Percentiles rank a stretch among this genome's conserved stretches.
phyloP scores from a whole-genome alignment of 2,888 invertebrate species.

The Thereva unica region DNA sequence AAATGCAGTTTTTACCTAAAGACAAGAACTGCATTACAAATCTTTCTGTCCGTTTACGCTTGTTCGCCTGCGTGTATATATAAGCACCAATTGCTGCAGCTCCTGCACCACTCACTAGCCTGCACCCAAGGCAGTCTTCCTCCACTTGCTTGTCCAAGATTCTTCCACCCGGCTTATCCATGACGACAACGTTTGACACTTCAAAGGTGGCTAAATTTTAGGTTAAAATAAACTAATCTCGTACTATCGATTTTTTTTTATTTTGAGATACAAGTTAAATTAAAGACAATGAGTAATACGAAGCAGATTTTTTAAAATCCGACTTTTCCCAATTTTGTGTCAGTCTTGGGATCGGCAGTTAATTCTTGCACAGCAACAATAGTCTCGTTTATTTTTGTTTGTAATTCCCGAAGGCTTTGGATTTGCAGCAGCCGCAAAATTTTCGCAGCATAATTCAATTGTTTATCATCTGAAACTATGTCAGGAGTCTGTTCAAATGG shows the following conservation, averaged over 20 bases:
- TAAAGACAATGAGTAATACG: neutral
- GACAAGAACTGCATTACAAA: conserved; percentile 48
- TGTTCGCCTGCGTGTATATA: conserved; percentile 62
- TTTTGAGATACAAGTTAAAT: conserved; percentile 12
- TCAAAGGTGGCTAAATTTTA: too few species aligned
- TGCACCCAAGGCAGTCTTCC: conserved; percentile 64
- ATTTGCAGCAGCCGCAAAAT: conserved; percentile 76
- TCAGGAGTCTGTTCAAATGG: conserved; percentile 69
- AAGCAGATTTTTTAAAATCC: conserved; percentile 62
- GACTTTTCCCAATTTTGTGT: conserved; percentile 91
- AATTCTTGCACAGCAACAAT: conserved; percentile 90
- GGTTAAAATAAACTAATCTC: neutral
- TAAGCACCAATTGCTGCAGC: conserved; percentile 68
- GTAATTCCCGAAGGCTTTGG: conserved; percentile 63
- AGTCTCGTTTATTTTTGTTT: conserved; percentile 92
- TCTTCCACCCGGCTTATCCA: neutral
- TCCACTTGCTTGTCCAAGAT: neutral
- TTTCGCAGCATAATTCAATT: conserved; percentile 73
- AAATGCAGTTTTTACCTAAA: conserved; percentile 43
- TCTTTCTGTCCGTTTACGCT: conserved; percentile 52
- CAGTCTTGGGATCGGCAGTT: conserved; percentile 96
- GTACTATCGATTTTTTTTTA: conserved; percentile 3
- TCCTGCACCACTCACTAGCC: conserved; percentile 65
- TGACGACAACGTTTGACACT: neutral
- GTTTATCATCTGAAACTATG: conserved; percentile 69